Percentiles rank a stretch among this genome's conserved stretches.
These are phyloP conservation scores for Podocnemis expansa DNA, from an alignment of 2,113 vertebrate genomes.

Conservation along the genomic window DNA sequence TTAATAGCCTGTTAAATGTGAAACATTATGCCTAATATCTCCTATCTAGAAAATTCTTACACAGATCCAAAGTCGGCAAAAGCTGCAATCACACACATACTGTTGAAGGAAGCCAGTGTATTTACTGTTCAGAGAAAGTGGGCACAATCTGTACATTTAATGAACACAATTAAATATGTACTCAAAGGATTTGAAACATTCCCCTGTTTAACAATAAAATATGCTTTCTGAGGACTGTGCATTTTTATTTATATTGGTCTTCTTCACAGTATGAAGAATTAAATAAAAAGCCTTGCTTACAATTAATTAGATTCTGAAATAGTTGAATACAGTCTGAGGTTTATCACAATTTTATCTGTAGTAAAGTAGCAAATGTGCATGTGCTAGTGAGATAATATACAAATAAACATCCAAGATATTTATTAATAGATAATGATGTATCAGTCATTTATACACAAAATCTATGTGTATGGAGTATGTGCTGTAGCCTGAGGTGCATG, in stretches of 20 bases:
- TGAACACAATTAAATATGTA: neutral
- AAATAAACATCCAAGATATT: neutral
- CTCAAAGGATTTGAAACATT: neutral
- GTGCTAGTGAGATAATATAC: neutral
- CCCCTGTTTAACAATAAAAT: neutral
- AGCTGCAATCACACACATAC: neutral
- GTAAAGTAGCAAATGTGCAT: neutral
- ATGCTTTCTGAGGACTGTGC: neutral
- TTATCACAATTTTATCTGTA: neutral
- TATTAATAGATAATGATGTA: neutral
- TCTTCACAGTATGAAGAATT: neutral
- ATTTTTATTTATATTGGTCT: neutral
- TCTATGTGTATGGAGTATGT: neutral
- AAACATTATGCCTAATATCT: neutral
- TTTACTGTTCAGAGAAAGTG: neutral
- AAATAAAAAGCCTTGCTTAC: neutral
- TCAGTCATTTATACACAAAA: neutral
- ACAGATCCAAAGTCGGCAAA: neutral
- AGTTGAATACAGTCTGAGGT: neutral
- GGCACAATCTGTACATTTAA: neutral
- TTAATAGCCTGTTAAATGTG: neutral
- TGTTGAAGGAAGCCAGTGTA: neutral
- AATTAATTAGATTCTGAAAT: neutral
- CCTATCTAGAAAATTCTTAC: neutral
- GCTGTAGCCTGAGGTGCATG: neutral